Conservation (phyloP, 2,797 vertebrate genomes). For the Chelon auratus region DNA sequence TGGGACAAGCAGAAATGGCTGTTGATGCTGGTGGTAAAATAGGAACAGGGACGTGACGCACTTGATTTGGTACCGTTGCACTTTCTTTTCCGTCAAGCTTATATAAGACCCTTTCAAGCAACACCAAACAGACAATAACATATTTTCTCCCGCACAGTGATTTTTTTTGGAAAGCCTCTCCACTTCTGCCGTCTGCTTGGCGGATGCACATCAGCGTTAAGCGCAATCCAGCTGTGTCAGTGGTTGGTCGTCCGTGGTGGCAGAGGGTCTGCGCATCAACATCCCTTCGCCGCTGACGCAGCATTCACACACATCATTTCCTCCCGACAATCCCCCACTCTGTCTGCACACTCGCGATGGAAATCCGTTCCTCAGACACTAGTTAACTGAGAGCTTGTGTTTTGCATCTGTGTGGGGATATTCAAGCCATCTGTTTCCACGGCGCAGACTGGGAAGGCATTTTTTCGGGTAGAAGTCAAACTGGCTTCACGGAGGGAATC, state of each 20-base stretch:
- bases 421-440: constrained; percentile 62
- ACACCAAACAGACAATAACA: background rate
- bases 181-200: constrained; percentile 13
- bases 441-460: constrained; percentile 36
- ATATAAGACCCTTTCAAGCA: background rate
- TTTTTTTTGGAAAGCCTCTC: constrained; percentile 19
- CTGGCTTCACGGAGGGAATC: constrained; percentile 21
- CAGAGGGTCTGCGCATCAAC: constrained; percentile 57
- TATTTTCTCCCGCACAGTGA: constrained; percentile 7
- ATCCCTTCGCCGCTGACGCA: constrained; percentile 57
- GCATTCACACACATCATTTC: constrained; percentile 68
- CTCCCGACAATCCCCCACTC: constrained; percentile 59
- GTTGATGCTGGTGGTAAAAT: background rate
- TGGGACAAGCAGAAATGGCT: constrained; percentile 1
- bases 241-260: constrained; percentile 60
- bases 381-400: constrained; percentile 43
- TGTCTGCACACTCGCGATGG: constrained; percentile 44
- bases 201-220: constrained; percentile 34
- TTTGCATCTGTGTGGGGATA: constrained; percentile 45
- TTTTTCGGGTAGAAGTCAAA: constrained; percentile 18
- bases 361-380: constrained; percentile 45
- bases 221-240: constrained; percentile 66
- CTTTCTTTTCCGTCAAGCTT: background rate
- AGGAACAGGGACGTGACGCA: background rate
- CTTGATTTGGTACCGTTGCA: too few relatives aligned